Evolutionary conservation across 2,797 vertebrate genomes (phyloP), one percentile per base, ranked within the genome.

Genomic region (Picus viridis): DNA sequence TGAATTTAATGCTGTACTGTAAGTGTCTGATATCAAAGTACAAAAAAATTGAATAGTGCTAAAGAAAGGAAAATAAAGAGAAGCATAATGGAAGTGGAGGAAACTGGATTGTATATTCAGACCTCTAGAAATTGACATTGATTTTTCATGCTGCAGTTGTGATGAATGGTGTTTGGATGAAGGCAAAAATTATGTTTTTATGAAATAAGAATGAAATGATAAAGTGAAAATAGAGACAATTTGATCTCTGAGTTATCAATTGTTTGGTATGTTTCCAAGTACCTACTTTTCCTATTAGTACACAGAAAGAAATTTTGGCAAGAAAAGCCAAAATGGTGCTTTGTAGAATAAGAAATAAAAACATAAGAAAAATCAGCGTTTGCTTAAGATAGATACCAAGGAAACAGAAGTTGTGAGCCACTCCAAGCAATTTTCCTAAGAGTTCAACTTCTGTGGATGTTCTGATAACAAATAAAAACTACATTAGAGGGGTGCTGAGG

Each of bases 71-170:
- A 88, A 94, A 34, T 2, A 18, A 88, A 70, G 61, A 92, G 54
- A 89, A 82, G 30, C 9, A 2, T 63, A 78, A 79, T 57, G 65
- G 63, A 79, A 83, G 67, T 76, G 64, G 67, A 89, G 58, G 86
- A 84, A 92, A 95, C 73, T 58, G 81, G 76, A 63, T 88, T 89
- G 59, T 68, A 75, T n/a, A 36, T 94, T 91, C 61, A 56, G 81
- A 57, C 22, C 30, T 68, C 64, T 89, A 12, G 63, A 92, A 36
- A 51, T 68, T 79, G 54, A 86, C 73, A 88, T 8, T 79, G 77
- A 61, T 92, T 95, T 87, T 89, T 92, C 82, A 69, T 92, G 62
- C 89, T 84, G 75, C 56, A n/a, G 22, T 73, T 94, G 73, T 92
- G 68, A 83, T 87, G n/a, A 83, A 27, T 41, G n/a, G 47, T 59